These are phyloP conservation scores for Procambarus virginalis DNA, from an alignment of 1,140 invertebrate genomes.

Conservation along the genomic window DNA sequence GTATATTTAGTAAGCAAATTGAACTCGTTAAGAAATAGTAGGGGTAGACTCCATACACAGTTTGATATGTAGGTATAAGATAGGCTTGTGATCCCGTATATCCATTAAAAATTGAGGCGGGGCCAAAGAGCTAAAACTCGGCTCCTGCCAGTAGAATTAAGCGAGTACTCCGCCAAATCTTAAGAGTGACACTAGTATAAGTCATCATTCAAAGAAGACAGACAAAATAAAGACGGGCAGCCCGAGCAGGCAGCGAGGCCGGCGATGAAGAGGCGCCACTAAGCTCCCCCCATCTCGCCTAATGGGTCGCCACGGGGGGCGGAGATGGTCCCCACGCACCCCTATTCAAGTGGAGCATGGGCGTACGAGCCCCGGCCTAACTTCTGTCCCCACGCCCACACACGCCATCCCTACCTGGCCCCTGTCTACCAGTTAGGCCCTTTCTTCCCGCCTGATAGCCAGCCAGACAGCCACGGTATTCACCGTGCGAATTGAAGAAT, in stretches of 20 bases:
- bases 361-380: not conserved
- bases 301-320: constrained; percentile 29
- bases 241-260: not conserved
- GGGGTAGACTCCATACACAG: no score
- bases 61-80: no score
- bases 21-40: no score
- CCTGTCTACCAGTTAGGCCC: constrained; percentile 7
- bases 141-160: no score
- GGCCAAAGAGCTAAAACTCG: no score
- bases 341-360: constrained; percentile 19
- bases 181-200: not conserved
- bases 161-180: not conserved
- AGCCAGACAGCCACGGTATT: constrained; percentile 27
- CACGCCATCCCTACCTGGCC: not conserved
- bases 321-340: constrained; percentile 4
- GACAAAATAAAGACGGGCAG: not conserved
- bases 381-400: constrained; percentile 5
- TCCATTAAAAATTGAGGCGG: no score
- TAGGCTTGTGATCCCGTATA: no score
- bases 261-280: not conserved
- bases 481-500: constrained; percentile 37
- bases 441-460: constrained; percentile 36
- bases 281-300: not conserved
- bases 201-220: not conserved
- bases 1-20: no score